phyloP scores from a whole-genome alignment of 2,888 invertebrate genomes.

The Callimorpha dominula region DNA sequence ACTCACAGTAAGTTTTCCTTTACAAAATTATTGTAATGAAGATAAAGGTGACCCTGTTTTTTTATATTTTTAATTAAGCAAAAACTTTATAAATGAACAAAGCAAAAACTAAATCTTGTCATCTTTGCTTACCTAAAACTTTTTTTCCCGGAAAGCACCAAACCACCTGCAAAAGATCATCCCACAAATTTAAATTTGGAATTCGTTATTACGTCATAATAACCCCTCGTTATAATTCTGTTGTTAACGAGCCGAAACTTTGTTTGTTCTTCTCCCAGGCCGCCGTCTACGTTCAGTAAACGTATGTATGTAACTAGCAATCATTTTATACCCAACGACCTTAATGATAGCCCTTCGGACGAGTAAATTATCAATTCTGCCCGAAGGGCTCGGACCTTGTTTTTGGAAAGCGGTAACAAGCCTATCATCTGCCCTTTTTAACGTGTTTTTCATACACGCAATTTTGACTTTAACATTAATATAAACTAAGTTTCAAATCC shows the following conservation, averaged over 20 bases:
- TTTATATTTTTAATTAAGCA: constrained; percentile 16
- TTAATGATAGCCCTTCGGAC: constrained; percentile 85
- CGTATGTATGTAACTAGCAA: constrained; percentile 78
- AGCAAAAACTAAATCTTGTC: constrained; percentile 19
- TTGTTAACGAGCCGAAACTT: constrained; percentile 83
- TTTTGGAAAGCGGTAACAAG: constrained; percentile 82
- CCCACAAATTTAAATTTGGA: constrained; percentile 59
- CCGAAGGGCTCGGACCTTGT: constrained; percentile 78
- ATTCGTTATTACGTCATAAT: constrained; percentile 74
- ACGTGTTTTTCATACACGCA: constrained; percentile 54
- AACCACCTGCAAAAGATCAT: constrained; percentile 62
- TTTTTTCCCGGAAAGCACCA: constrained; percentile 37
- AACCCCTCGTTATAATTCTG: constrained; percentile 77
- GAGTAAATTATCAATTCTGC: constrained; percentile 86
- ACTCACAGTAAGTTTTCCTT: background rate
- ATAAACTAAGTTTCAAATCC: constrained; percentile 50
- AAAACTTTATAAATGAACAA: constrained; percentile 20
- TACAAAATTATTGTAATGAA: constrained; percentile 12
- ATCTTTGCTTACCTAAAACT: constrained; percentile 12
- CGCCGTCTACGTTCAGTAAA: constrained; percentile 73
- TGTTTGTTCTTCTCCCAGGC: constrained; percentile 84
- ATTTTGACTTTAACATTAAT: constrained; percentile 57
- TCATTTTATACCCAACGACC: constrained; percentile 78
- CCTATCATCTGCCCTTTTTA: constrained; percentile 69
- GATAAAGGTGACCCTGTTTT: background rate